Conservation (phyloP, 2,888 invertebrate species). For the Lymantria monacha region DNA sequence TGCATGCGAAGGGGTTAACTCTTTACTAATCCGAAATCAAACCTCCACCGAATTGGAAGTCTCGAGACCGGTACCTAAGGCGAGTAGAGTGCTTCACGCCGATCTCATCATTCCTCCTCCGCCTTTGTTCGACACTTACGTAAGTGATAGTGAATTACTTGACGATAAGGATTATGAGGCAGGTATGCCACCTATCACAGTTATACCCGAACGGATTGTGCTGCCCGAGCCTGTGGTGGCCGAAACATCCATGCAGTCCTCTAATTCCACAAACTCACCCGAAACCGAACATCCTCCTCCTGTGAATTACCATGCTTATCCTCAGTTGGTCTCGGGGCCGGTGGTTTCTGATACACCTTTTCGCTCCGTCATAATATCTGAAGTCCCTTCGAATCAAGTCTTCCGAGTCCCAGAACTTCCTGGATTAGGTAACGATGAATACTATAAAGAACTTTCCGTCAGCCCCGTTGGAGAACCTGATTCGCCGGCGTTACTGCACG, state of each 20-base stretch:
- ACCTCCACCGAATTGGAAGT: constrained; percentile 55
- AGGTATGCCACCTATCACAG: constrained; percentile 59
- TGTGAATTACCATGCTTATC: constrained; percentile 72
- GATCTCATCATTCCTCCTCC: constrained; percentile 78
- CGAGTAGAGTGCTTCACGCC: constrained; percentile 62
- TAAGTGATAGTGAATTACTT: constrained; percentile 60
- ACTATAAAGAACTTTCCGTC: constrained; percentile 57
- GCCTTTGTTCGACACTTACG: constrained; percentile 72
- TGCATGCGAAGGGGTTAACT: constrained; percentile 70
- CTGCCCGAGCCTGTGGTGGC: constrained; percentile 66
- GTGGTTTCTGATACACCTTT: constrained; percentile 34
- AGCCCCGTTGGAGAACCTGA: constrained; percentile 64
- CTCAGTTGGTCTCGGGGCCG: constrained; percentile 41
- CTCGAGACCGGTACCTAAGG: constrained; percentile 53
- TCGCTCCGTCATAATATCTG: constrained; percentile 53
- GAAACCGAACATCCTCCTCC: constrained; percentile 71
- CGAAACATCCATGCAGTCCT: constrained; percentile 75
- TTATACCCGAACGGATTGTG: constrained; percentile 66
- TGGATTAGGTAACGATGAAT: constrained; percentile 48
- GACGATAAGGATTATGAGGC: constrained; percentile 48
- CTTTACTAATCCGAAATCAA: constrained; percentile 70
- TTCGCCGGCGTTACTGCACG: constrained; percentile 69
- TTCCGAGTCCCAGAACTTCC: constrained; percentile 56
- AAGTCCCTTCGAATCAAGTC: constrained; percentile 64
- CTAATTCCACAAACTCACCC: constrained; percentile 65